These are phyloP conservation scores for Carassius carassius DNA, from an alignment of 2,113 vertebrate genomes.

Conservation along the genomic window DNA sequence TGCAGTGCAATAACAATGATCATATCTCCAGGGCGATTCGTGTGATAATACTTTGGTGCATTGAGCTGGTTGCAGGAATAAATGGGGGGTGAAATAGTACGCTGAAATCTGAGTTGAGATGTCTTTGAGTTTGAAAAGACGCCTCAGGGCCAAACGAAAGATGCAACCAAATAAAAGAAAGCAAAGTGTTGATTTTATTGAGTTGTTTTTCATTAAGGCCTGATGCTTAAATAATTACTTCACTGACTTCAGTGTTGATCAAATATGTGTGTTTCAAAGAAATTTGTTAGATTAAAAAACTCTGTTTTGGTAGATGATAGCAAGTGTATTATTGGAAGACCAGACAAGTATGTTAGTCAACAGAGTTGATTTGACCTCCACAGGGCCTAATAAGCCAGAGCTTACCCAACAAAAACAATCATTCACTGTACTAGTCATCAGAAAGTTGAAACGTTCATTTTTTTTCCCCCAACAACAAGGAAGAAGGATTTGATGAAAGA, in stretches of 20 bases:
- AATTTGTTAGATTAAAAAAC: neutral
- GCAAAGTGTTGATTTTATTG: neutral
- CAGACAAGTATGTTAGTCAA: neutral
- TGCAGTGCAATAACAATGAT: neutral
- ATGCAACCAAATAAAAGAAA: conserved; percentile 39
- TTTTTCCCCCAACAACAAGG: neutral
- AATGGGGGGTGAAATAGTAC: conserved; percentile 41
- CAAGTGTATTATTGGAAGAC: neutral
- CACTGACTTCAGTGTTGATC: conserved; percentile 1
- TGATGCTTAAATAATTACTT: conserved; percentile 15
- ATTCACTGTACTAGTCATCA: neutral
- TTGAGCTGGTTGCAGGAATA: conserved; percentile 29
- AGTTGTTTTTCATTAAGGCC: conserved; percentile 35
- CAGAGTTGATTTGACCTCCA: neutral
- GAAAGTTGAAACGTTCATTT: neutral
- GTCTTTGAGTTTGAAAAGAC: conserved; percentile 28
- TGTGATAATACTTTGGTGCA: conserved; percentile 5
- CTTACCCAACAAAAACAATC: neutral
- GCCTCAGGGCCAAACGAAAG: conserved; percentile 7
- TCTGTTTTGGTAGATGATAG: too few relatives aligned
- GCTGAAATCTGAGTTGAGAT: conserved; percentile 21
- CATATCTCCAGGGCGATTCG: conserved; percentile 16
- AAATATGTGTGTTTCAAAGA: neutral
- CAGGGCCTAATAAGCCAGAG: neutral
- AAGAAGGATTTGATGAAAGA: neutral